A percentile compares a stretch with the other conserved stretches of the same genome.
phyloP scores from a whole-genome alignment of 2,797 vertebrate species.

The Sebastes iracundus region DNA sequence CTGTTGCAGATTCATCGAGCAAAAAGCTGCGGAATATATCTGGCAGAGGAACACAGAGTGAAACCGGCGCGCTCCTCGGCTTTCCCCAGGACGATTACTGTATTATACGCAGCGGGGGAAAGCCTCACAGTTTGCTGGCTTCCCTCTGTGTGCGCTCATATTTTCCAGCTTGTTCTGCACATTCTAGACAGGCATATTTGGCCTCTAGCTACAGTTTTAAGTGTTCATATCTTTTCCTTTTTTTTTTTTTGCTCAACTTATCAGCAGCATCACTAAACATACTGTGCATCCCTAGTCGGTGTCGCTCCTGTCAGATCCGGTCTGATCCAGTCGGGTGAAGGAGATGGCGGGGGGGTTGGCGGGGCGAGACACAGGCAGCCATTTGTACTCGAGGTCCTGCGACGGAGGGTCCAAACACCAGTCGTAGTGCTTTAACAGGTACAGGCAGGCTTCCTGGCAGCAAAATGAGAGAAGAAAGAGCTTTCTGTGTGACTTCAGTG shows the following conservation, averaged over 20 bases:
- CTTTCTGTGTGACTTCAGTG: background rate
- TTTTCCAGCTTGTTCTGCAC: background rate
- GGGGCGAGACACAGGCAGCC: slow-evolving; percentile 72
- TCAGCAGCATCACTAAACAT: background rate
- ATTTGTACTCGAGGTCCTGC: slow-evolving; percentile 72
- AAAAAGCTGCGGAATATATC: slow-evolving; percentile 36
- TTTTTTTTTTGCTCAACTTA: background rate
- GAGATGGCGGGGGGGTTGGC: slow-evolving; percentile 37
- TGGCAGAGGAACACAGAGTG: slow-evolving; percentile 36
- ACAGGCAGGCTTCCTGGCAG: slow-evolving; percentile 61
- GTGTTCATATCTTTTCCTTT: background rate
- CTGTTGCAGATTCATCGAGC: slow-evolving; percentile 24
- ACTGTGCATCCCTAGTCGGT: slow-evolving; percentile 14
- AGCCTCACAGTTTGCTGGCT: slow-evolving; percentile 30
- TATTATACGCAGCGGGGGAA: slow-evolving; percentile 34
- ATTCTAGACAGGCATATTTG: background rate
- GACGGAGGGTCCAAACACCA: slow-evolving; percentile 67
- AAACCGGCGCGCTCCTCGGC: slow-evolving; percentile 23
- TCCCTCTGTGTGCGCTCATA: slow-evolving; percentile 15
- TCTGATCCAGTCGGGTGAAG: slow-evolving; percentile 56
- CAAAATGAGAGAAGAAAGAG: slow-evolving; percentile 4
- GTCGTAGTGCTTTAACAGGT: slow-evolving; percentile 67
- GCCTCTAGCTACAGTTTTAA: background rate
- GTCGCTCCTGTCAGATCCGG: slow-evolving; percentile 14
- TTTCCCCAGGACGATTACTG: slow-evolving; percentile 45